Evolutionary conservation across 2,113 vertebrate genomes (phyloP).

Genomic region (Mustela nigripes): DNA sequence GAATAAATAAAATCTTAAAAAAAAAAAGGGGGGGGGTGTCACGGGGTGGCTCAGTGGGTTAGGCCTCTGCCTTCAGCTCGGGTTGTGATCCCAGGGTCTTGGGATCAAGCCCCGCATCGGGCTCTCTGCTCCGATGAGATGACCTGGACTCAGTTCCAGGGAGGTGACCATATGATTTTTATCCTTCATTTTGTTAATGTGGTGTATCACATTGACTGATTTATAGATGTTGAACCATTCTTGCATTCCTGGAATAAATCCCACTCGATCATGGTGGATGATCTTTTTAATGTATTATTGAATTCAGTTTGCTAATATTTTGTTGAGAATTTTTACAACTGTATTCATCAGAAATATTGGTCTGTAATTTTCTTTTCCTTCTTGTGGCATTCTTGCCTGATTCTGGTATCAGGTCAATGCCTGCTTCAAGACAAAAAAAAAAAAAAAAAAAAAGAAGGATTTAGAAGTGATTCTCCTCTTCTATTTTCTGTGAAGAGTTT

Average conservation of each 20-base stretch:
- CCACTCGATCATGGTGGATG: not conserved
- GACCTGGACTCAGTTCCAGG: too few species aligned
- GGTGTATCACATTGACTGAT: not conserved
- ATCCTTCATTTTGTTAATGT: not conserved
- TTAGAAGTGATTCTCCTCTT: not conserved
- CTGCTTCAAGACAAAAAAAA: not conserved
- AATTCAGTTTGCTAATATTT: not conserved
- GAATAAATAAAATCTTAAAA: too few species aligned
- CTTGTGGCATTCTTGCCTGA: not conserved
- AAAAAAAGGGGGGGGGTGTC: too few species aligned
- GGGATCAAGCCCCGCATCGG: too few species aligned
- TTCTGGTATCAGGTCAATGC: not conserved
- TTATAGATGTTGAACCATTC: not conserved
- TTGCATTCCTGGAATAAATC: not conserved
- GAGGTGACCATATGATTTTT: not conserved
- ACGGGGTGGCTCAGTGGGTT: too few species aligned
- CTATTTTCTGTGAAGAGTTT: not conserved
- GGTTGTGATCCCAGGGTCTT: too few species aligned
- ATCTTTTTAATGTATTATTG: not conserved
- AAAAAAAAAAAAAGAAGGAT: not conserved
- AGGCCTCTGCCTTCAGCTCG: too few species aligned
- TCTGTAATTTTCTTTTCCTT: not conserved
- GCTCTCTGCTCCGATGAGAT: too few species aligned
- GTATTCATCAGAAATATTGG: not conserved
- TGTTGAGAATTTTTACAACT: not conserved